Conservation (phyloP, 2,113 vertebrate genomes). For the Lasiurus cinereus region DNA sequence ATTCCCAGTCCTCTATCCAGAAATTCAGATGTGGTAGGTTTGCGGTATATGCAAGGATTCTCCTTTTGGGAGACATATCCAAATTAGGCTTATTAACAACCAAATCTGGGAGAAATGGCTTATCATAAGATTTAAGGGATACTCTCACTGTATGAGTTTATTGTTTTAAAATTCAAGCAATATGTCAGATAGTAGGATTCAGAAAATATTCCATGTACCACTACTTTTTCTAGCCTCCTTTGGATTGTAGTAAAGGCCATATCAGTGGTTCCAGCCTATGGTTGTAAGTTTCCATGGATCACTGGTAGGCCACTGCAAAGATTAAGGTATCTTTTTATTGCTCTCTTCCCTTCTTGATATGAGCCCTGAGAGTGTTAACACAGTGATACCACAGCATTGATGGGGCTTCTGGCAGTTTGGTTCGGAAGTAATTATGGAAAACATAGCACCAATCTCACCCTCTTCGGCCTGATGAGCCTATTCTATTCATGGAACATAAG, state of each 20-base stretch:
- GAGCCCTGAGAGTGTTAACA: background rate
- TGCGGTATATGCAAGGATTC: background rate
- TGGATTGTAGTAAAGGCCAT: background rate
- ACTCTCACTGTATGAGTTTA: background rate
- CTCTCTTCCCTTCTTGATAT: background rate
- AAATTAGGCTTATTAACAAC: background rate
- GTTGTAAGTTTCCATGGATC: rapidly evolving
- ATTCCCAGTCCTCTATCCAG: background rate
- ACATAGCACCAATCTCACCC: background rate
- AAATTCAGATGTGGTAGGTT: background rate
- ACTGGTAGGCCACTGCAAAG: background rate
- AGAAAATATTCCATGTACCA: background rate
- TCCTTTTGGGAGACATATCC: background rate
- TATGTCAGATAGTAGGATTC: background rate
- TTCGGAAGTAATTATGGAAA: background rate
- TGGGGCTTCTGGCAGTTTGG: background rate
- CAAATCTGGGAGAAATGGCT: background rate
- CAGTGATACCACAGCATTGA: rapidly evolving
- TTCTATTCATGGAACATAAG: background rate
- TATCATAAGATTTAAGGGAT: background rate
- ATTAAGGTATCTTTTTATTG: rapidly evolving
- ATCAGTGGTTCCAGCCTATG: background rate
- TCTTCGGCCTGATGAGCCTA: rapidly evolving
- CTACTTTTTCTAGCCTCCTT: too few species aligned
- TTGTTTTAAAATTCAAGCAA: background rate